Evolutionary conservation across 2,113 vertebrate genomes (phyloP), one percentile per base, ranked within the genome.

Genomic region (Aleadryas rufinucha): DNA sequence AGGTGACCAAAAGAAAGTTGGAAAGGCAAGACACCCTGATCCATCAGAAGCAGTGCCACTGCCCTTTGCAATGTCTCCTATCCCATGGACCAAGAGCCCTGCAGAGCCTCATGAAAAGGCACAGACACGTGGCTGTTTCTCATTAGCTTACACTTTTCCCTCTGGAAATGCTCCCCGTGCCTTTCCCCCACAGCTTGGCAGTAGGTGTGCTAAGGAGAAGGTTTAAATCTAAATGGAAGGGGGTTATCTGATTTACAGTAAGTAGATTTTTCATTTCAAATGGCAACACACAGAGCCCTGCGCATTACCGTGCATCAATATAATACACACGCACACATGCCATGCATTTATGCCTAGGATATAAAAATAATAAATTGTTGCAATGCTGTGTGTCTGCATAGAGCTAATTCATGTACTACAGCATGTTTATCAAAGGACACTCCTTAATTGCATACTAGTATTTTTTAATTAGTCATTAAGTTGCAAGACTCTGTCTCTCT

Each of bases 401-500:
- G 53, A 93, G 84, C 50, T 76, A 63, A 70, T 54, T 72, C 39
- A 17, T 27, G 42, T 77, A 65, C 41, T 66, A 24, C 45, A 70
- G 23, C 68, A 24, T 37, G 60, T 50, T 88, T 90, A 83, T 84
- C 56, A 70, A 86, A 92, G 75, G 39, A 68, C 31, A 44, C 12
- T 85, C 63, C 68, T 89, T 88, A 94, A 86, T 60, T 81, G 44
- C 82, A 77, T n/a, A 13, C 26, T 45, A 27, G 45, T 83, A 54
- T 70, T 84, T 94, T 93, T 93, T 42, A 90, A 85, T 95, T 85
- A 87, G n/a, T 64, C 53, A 56, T 75, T 63, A 85, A 89, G 61
- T 56, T 79, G 78, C 68, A 52, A 90, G 53, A 42, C 30, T 59
- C 42, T 69, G 49, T 82, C 70, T 90, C 35, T 72, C 84, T 89